Evolutionary conservation across 1,140 invertebrate species (phyloP).

Genomic region (Zaprionus lachaisei): DNA sequence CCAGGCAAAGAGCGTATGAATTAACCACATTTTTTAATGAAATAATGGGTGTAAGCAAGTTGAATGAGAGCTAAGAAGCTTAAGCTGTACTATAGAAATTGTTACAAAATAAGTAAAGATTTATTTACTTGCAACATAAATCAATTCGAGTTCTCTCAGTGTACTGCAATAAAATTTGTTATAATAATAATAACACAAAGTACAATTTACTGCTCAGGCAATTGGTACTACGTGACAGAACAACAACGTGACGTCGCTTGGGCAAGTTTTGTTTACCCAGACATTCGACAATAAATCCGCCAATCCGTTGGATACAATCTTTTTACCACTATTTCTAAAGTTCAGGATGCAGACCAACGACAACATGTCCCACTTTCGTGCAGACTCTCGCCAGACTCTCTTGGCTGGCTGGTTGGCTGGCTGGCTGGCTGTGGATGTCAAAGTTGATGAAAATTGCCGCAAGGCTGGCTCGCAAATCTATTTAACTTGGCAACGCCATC

Average conservation of each 20-base stretch:
- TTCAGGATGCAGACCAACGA: constrained; percentile 47
- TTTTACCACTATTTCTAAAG: constrained; percentile 15
- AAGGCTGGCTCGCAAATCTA: constrained; percentile 18
- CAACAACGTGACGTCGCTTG: constrained; percentile 3
- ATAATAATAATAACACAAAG: constrained; percentile 9
- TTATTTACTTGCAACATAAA: background rate
- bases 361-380: constrained; percentile 8
- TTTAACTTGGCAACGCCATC: constrained; percentile 28
- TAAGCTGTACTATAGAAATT: background rate
- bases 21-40: background rate
- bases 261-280: constrained; percentile 5
- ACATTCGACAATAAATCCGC: constrained; percentile 6
- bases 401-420: constrained; percentile 6
- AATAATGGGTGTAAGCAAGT: constrained; percentile 1
- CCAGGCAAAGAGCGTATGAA: background rate
- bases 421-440: constrained; percentile 44
- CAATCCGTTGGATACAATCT: background rate
- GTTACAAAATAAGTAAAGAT: background rate
- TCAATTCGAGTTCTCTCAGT: background rate
- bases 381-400: constrained; percentile 16
- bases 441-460: constrained; percentile 62
- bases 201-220: constrained; percentile 2
- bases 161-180: background rate
- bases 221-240: constrained; percentile 7
- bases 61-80: background rate